Percentiles rank a stretch among this genome's conserved stretches.
phyloP scores from a whole-genome alignment of 1,140 invertebrate species.

The Papilio xuthus region DNA sequence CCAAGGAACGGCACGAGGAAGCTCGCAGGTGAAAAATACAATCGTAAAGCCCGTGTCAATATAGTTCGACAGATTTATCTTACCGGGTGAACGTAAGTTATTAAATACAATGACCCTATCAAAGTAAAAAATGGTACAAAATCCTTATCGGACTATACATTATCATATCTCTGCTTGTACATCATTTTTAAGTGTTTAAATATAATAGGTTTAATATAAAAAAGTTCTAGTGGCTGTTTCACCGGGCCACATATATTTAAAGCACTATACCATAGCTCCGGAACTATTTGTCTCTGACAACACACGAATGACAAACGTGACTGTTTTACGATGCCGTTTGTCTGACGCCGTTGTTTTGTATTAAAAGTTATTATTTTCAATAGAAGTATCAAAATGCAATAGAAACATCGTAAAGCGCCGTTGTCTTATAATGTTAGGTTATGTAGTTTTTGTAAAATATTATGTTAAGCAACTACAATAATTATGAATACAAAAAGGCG shows the following conservation, averaged over 20 bases:
- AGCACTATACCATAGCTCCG: neutral
- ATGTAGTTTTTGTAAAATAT: neutral
- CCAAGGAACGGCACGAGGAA: slow-evolving; percentile 38
- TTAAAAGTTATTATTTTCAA: slow-evolving; percentile 2
- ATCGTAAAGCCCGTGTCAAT: slow-evolving; percentile 22
- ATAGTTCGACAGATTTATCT: neutral
- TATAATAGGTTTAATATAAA: no score
- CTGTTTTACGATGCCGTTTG: slow-evolving; percentile 9
- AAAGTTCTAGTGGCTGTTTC: no score
- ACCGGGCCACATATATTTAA: no score
- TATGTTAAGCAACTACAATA: neutral
- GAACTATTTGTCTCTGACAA: slow-evolving; percentile 37
- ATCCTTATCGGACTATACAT: no score
- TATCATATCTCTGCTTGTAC: no score
- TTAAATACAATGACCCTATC: no score
- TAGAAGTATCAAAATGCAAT: neutral
- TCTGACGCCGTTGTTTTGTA: slow-evolving; percentile 3
- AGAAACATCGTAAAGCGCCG: neutral
- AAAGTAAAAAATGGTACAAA: no score
- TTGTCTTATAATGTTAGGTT: neutral
- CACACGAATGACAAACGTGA: slow-evolving; percentile 16
- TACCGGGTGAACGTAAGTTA: no score
- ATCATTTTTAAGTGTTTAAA: no score
- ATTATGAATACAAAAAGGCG: neutral
- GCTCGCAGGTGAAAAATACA: slow-evolving; percentile 35